A percentile compares a stretch with the other conserved stretches of the same genome.
These are phyloP conservation scores for Sylvietta virens DNA, from an alignment of 2,113 vertebrate genomes.

Conservation along the genomic window DNA sequence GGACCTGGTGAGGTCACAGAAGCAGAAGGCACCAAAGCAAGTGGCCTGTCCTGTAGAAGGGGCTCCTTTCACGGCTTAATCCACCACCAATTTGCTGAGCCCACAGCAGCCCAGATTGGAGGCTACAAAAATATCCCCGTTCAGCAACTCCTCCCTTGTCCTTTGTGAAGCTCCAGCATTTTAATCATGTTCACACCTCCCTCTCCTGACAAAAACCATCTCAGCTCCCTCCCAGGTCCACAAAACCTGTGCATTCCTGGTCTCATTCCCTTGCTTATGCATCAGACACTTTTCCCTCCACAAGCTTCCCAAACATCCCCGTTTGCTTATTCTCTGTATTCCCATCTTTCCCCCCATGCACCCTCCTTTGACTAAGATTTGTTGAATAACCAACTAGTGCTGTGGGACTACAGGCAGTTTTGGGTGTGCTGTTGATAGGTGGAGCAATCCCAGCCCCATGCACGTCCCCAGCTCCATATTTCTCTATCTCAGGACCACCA, in stretches of 20 bases:
- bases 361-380: neutral
- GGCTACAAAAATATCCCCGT: neutral
- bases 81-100: neutral
- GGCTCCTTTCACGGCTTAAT: neutral
- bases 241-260: neutral
- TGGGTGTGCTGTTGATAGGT: neutral
- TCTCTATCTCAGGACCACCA: neutral
- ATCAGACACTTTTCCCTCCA: neutral
- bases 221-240: neutral
- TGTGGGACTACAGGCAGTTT: neutral
- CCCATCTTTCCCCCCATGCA: neutral
- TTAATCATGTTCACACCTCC: neutral
- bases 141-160: neutral
- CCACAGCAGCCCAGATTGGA: neutral
- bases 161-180: neutral
- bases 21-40: neutral
- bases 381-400: neutral
- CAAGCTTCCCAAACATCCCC: neutral
- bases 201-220: neutral
- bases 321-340: neutral
- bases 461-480: neutral
- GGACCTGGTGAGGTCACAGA: neutral
- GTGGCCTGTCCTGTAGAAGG: neutral
- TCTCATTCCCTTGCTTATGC: neutral
- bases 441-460: neutral